Base-by-base conservation (phyloP, 2,113 vertebrate genomes). In the Naja naja region DNA sequence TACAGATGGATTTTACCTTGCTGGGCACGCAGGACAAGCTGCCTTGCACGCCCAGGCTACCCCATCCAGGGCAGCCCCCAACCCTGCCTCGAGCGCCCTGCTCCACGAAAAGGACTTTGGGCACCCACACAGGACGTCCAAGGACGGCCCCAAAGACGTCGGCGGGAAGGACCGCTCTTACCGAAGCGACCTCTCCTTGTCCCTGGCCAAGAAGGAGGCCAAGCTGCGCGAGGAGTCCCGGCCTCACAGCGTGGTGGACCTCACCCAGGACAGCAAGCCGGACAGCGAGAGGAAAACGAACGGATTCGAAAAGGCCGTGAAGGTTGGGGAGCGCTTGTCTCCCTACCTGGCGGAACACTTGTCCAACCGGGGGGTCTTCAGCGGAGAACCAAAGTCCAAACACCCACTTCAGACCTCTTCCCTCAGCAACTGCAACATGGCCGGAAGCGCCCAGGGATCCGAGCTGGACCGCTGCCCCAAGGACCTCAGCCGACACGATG, bases 1-100 rank as follows among this genome's bases (percentile, higher is more conserved):
- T 89, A 1, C 97, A 99, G 99, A 99, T 93, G 98, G 99, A 6
- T 99, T 99, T 98, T 99, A 98, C 97, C 97, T 99, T 93, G 97
- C 98, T 0, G 87, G 98, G 95, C 98, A 98, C 0, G 93, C 98
- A 0, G 97, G 97, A 20, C 98, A 98, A 47, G 96, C 98, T 0
- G 20, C 98, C 93, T 97, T 98, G 94, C 99, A 98, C 91, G 96
- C 98, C 0, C 99, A 98, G 1, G 93, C 98, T 12, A 96, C 98
- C 14, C 97, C 98, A 2, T 97, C 98, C 0, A 95, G 98, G 88
- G 96, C 97, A 0, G 94, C 97, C 0, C 96, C 98, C 91, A 96
- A 96, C 94, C 98, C 98, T 94, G 96, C 97, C 0, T 97, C 98
- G 0, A 96, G 96, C 47, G 49, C 96, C n/a, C 94, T 97, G 6